These are phyloP conservation scores for Jaculus jaculus DNA, from an alignment of 2,113 vertebrate genomes.

Conservation along the genomic window DNA sequence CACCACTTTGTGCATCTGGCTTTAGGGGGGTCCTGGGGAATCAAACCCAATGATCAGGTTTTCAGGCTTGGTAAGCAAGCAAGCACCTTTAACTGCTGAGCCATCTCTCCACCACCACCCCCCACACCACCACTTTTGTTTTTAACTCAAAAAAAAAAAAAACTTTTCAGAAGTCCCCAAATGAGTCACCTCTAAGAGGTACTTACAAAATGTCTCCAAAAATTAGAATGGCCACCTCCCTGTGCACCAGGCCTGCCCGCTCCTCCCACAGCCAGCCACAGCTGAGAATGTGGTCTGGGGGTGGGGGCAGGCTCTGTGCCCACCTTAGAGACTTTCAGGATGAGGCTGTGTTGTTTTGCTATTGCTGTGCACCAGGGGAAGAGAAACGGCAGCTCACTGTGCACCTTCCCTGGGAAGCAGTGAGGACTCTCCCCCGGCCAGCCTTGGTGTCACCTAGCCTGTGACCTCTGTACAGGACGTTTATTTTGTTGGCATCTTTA, in stretches of 20 bases:
- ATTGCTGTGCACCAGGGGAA: constrained; percentile 27
- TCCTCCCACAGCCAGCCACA: constrained; percentile 12
- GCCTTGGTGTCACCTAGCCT: neutral
- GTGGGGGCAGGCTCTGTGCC: neutral
- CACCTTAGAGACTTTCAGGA: constrained; percentile 44
- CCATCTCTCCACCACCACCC: too few species aligned
- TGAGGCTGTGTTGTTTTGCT: constrained; percentile 35
- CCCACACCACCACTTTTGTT: constrained; percentile 64
- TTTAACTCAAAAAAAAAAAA: constrained; percentile 72
- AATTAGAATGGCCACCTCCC: constrained; percentile 7
- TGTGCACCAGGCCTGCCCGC: neutral
- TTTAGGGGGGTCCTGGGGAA: too few species aligned
- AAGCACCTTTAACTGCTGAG: too few species aligned
- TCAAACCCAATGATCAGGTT: too few species aligned
- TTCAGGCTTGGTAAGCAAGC: too few species aligned
- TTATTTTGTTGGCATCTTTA: neutral
- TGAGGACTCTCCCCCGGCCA: neutral
- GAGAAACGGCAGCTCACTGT: neutral
- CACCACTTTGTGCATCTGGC: too few species aligned
- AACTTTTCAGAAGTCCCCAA: constrained; percentile 53
- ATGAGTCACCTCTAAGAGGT: constrained; percentile 58
- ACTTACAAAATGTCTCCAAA: constrained; percentile 29
- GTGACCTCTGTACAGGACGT: neutral
- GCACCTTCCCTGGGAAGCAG: neutral
- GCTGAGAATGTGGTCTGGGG: neutral